A percentile compares a stretch with the other conserved stretches of the same genome.
These are phyloP conservation scores for Hemiprocne comata DNA, from an alignment of 2,113 vertebrate species.

Conservation along the genomic window DNA sequence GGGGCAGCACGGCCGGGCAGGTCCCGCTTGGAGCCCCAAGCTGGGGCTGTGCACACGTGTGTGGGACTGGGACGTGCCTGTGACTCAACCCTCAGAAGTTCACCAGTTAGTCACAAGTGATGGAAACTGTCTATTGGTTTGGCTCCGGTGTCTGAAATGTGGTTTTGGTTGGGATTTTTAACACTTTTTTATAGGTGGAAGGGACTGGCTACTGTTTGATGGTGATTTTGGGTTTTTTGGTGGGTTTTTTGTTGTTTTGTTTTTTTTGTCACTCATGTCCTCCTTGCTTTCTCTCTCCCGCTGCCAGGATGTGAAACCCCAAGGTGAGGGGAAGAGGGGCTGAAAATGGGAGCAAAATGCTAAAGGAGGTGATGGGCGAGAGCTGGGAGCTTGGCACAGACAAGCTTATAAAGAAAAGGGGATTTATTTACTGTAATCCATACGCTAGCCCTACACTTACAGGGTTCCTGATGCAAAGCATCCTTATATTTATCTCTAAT, in stretches of 20 bases:
- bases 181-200: background rate
- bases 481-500: background rate
- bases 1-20: fast-evolving
- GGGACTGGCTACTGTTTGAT: background rate
- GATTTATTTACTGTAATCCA: slow-evolving; percentile 33
- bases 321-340: background rate
- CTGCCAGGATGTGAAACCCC: background rate
- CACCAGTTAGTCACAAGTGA: background rate
- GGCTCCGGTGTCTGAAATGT: background rate
- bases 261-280: fast-evolving
- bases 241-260: too few species aligned
- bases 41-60: fast-evolving
- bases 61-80: background rate
- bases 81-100: slow-evolving; percentile 28
- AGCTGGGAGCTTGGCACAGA: background rate
- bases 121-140: background rate
- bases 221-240: too few species aligned
- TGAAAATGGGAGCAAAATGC: background rate
- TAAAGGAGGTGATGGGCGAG: background rate
- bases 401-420: background rate
- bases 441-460: background rate
- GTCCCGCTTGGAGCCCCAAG: fast-evolving
- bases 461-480: background rate
- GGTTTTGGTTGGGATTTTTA: background rate
- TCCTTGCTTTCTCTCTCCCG: background rate